These are phyloP conservation scores for Vombatus ursinus DNA, from an alignment of 2,113 vertebrate genomes.

Conservation along the genomic window DNA sequence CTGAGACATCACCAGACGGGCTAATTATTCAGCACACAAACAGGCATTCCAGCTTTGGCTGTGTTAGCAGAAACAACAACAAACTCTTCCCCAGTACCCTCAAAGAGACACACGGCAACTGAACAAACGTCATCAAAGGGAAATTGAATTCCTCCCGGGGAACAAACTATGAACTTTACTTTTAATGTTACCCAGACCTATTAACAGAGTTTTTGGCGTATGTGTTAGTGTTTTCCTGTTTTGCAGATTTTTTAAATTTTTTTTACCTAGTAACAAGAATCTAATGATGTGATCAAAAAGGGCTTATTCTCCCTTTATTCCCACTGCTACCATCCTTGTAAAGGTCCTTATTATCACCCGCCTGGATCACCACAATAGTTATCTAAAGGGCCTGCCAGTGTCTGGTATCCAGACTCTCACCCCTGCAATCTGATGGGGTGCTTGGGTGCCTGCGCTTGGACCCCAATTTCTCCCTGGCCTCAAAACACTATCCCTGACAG, in stretches of 20 bases:
- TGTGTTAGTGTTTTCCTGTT: background rate
- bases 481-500: too few relatives aligned
- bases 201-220: background rate
- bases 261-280: background rate
- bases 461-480: too few relatives aligned
- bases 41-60: background rate
- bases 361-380: background rate
- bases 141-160: background rate
- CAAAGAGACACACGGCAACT: background rate
- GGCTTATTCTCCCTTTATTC: background rate
- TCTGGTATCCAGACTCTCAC: background rate
- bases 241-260: conserved; percentile 7
- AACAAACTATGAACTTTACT: background rate
- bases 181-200: background rate
- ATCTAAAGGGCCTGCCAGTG: background rate
- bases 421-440: background rate
- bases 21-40: conserved; percentile 64
- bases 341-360: background rate
- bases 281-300: background rate
- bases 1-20: conserved; percentile 47
- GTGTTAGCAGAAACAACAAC: conserved; percentile 2
- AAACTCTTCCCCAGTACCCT: background rate
- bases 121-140: background rate
- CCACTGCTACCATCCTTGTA: background rate
- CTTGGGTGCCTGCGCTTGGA: too few relatives aligned